Evolutionary conservation across 2,888 invertebrate genomes (phyloP).

Genomic region (Stenolophus ochropezus): DNA sequence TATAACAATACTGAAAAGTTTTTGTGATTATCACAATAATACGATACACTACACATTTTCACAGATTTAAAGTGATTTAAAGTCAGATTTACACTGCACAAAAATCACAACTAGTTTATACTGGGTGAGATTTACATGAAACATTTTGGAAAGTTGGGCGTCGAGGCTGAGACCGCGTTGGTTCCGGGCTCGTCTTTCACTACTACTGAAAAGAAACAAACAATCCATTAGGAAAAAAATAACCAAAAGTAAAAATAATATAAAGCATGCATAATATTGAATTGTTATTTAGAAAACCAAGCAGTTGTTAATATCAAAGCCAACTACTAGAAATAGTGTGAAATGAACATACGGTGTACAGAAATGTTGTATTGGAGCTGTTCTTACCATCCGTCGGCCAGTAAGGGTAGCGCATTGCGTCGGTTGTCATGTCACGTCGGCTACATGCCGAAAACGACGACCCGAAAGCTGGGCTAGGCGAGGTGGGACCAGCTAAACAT

Average conservation of each 20-base stretch:
- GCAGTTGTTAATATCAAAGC: neutral
- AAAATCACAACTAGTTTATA: constrained; percentile 21
- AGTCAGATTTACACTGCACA: constrained; percentile 43
- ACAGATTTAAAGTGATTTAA: constrained; percentile 29
- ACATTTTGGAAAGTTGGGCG: constrained; percentile 56
- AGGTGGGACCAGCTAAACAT: constrained; percentile 61
- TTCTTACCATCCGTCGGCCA: constrained; percentile 71
- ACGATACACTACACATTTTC: constrained; percentile 47
- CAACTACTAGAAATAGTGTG: neutral
- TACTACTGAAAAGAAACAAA: constrained; percentile 45
- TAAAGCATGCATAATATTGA: neutral
- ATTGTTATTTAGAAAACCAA: neutral
- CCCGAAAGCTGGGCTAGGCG: constrained; percentile 62
- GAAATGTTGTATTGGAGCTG: constrained; percentile 38
- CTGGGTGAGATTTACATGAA: constrained; percentile 44
- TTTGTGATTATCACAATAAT: constrained; percentile 44
- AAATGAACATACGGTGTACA: constrained; percentile 54
- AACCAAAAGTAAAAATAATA: too few species aligned
- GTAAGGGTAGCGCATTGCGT: constrained; percentile 68
- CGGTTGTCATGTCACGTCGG: constrained; percentile 62
- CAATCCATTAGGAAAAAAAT: too few species aligned
- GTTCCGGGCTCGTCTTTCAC: constrained; percentile 53
- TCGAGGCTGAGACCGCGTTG: constrained; percentile 44
- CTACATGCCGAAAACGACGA: constrained; percentile 63
- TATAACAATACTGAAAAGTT: constrained; percentile 38